These are phyloP conservation scores for Corythucha ciliata DNA, from an alignment of 2,888 invertebrate genomes.

Conservation along the genomic window DNA sequence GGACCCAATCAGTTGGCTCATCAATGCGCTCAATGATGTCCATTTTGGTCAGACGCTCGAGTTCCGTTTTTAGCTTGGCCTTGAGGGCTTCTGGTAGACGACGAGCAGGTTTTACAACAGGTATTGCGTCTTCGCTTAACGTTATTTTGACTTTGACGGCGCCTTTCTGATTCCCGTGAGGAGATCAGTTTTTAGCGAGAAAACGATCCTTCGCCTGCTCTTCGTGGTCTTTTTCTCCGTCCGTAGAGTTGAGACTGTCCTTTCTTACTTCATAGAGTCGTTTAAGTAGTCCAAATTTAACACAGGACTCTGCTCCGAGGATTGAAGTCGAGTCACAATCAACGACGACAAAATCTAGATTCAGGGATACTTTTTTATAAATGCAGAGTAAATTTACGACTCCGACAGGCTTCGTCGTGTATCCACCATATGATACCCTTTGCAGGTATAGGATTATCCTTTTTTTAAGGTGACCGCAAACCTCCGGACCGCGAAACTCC, in stretches of 20 bases:
- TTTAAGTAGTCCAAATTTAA: constrained; percentile 1
- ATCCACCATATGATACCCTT: background rate
- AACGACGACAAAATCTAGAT: background rate
- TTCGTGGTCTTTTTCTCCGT: no score
- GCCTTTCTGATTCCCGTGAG: constrained; percentile 1
- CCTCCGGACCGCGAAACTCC: no score
- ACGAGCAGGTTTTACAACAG: background rate
- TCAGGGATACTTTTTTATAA: background rate
- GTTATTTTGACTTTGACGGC: background rate
- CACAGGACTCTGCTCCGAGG: background rate
- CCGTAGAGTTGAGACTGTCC: no score
- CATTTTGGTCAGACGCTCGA: background rate
- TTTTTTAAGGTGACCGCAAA: background rate
- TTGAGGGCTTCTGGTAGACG: background rate
- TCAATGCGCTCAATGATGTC: background rate
- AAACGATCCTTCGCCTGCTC: no score
- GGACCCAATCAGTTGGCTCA: constrained; percentile 17
- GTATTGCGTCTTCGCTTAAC: background rate
- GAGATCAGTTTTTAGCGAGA: background rate
- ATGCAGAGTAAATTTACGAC: background rate
- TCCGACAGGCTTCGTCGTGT: background rate
- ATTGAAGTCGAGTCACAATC: background rate
- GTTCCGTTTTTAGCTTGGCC: background rate
- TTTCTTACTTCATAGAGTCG: constrained; percentile 1
- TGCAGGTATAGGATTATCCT: background rate